These are phyloP conservation scores for Synanthedon tipuliformis DNA, from an alignment of 2,888 invertebrate species.

Conservation along the genomic window DNA sequence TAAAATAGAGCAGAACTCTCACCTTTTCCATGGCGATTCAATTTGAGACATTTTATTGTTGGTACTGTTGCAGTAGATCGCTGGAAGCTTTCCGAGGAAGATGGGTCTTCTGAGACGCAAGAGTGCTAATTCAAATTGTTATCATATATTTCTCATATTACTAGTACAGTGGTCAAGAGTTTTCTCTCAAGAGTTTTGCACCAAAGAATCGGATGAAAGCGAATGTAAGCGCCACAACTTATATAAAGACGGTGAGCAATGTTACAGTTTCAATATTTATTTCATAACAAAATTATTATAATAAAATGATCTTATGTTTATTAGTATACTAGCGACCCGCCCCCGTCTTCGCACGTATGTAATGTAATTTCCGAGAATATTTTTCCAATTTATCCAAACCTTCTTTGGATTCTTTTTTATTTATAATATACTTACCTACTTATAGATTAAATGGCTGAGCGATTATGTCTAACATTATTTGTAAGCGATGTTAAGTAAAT, in stretches of 20 bases:
- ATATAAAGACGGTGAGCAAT: slow-evolving; percentile 24
- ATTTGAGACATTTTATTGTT: slow-evolving; percentile 30
- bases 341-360: too few species aligned
- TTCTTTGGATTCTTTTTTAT: too few species aligned
- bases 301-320: too few species aligned
- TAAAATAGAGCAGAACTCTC: slow-evolving; percentile 30
- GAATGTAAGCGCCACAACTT: slow-evolving; percentile 22
- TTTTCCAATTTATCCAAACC: too few species aligned
- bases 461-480: too few species aligned
- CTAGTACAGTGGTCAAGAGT: slow-evolving; percentile 24
- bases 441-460: too few species aligned
- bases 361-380: too few species aligned
- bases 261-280: too few species aligned
- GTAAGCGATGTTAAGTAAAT: too few species aligned
- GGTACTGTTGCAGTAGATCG: slow-evolving; percentile 26
- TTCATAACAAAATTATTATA: too few species aligned
- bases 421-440: too few species aligned
- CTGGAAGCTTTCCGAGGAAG: slow-evolving; percentile 28
- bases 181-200: slow-evolving; percentile 33
- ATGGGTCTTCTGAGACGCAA: slow-evolving; percentile 33
- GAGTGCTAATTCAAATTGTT: slow-evolving; percentile 31
- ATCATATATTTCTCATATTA: slow-evolving; percentile 29
- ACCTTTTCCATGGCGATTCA: slow-evolving; percentile 35
- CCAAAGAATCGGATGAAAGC: slow-evolving; percentile 19
- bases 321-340: too few species aligned